Evolutionary conservation across 2,888 invertebrate species (phyloP), one percentile per base, ranked within the genome.

Genomic region (Eilema griseolum): DNA sequence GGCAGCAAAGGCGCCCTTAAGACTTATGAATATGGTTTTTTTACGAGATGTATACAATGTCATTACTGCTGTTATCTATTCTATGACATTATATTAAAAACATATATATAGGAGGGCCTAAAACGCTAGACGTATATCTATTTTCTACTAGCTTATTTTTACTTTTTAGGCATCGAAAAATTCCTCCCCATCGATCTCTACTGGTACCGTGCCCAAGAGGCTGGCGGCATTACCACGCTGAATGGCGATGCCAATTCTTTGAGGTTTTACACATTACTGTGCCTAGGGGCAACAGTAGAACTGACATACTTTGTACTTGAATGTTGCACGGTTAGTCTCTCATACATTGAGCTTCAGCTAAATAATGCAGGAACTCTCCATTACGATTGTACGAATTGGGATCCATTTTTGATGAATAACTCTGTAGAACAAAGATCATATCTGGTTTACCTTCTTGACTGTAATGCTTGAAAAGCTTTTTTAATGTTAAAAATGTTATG

Each of bases 291-390:
- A n/a, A n/a, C n/a, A n/a, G n/a, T n/a, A n/a, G n/a, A n/a, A n/a
- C n/a, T n/a, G n/a, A n/a, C n/a, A n/a, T n/a, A n/a, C n/a, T n/a
- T n/a, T n/a, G n/a, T n/a, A n/a, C n/a, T n/a, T n/a, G n/a, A n/a
- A n/a, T n/a, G n/a, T n/a, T n/a, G n/a, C n/a, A n/a, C n/a, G n/a
- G n/a, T n/a, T n/a, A n/a, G n/a, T n/a, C 96, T 87, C 91, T 96
- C 67, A 95, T 86, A 90, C 96, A 96, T 76, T 96, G 91, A 0
- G 96, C 96, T 88, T 96, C 96, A 0, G 96, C 96, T 61, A 96
- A 76, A 83, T 95, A 96, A 85, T 96, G 96, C 31, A 92, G 80
- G 75, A 96, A 96, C 77, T 96, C 88, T 4, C 95, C 95, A 83
- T 96, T 95, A 33, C 89, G 85, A 76, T 84, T 85, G 74, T 93